Conservation (phyloP, 2,888 invertebrate genomes). For the Junonia oenone region DNA sequence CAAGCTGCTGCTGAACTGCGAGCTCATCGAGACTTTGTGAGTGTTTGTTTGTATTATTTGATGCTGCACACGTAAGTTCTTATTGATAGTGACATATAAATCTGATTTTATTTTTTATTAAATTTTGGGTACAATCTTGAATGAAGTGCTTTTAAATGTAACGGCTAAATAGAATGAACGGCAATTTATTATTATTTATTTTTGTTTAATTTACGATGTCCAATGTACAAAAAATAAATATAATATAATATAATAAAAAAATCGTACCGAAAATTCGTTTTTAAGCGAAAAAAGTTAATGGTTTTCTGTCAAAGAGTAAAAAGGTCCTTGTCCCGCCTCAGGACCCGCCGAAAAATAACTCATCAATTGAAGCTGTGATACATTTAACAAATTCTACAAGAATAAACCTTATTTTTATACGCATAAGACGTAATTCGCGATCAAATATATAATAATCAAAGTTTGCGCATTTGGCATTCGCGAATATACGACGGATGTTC, state of each 20-base stretch:
- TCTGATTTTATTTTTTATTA: no score
- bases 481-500: constrained; percentile 25
- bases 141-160: no score
- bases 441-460: constrained; percentile 14
- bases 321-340: constrained; percentile 16
- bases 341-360: constrained; percentile 16
- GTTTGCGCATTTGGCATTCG: constrained; percentile 25
- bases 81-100: no score
- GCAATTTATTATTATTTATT: no score
- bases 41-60: constrained; percentile 42
- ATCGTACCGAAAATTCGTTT: not conserved
- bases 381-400: not conserved
- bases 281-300: not conserved
- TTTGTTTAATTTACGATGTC: no score
- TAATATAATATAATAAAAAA: no score
- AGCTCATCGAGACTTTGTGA: constrained; percentile 93
- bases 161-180: no score
- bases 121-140: no score
- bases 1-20: constrained; percentile 86
- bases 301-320: not conserved
- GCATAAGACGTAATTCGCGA: constrained; percentile 6
- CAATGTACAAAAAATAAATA: no score
- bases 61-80: not conserved
- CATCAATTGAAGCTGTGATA: constrained; percentile 8
- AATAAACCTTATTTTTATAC: constrained; percentile 5